Evolutionary conservation across 1,140 invertebrate species (phyloP), one percentile per base, ranked within the genome.

Genomic region (Trachelipus rathkii): DNA sequence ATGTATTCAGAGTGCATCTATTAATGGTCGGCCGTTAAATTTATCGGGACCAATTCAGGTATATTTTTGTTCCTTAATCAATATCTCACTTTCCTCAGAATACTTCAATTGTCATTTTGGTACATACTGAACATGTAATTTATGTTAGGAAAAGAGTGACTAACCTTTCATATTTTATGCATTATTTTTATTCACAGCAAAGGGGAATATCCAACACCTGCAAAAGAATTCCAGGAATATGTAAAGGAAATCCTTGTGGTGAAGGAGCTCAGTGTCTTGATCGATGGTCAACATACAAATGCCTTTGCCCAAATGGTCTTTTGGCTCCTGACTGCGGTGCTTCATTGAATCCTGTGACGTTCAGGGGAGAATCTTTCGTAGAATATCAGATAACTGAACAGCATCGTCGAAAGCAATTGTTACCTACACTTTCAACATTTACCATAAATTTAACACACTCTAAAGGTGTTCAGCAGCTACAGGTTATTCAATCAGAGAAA

Each of bases 1-100:
- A 2, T 97, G 96, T 82, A 88, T 97, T 72, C 93, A 96, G 82
- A 94, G 93, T 78, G 91, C 97, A 0, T 89, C 91, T 0, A 90
- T 97, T 45, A 96, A 96, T 83, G 94, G 94, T 10, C 87, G 92
- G 11, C 84, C 88, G 0, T 82, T 96, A 0, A 95, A 96, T 83
- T 84, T 96, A 71, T 92, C 91, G 21, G 89, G 88, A 81, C 92
- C 94, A 0, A 78, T 95, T 0, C 80, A 80, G 79, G 79, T 80
- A 60, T 33, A 33, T 3, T 6, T 33, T 33, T 33, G 6, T 33
- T 33, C 6, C 33, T 6, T 33, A 33, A 33, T 33, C 33, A 33
- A 33, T 33, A 33, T 33, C 6, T 3, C 1, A 6, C 6, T 33
- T 33, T 33, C 33, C 33, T 33, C 33, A 33, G 33, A 6, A 33